phyloP scores from a whole-genome alignment of 2,113 vertebrate genomes.

The Taxidea taxus region DNA sequence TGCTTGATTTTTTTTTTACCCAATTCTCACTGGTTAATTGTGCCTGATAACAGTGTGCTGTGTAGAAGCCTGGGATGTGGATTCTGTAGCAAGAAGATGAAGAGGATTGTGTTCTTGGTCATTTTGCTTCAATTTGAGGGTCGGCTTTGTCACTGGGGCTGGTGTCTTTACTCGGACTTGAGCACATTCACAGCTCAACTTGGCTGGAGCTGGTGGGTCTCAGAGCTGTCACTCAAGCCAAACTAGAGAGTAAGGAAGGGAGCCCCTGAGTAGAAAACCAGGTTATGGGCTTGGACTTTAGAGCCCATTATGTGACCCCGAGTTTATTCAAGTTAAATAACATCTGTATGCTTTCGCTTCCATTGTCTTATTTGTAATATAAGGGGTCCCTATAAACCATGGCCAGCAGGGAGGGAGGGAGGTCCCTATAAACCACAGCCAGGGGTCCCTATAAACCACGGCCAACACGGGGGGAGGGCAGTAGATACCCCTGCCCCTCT shows the following conservation, averaged over 20 bases:
- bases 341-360: background rate
- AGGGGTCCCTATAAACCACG: rapidly evolving
- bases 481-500: rapidly evolving
- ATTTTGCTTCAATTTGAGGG: background rate
- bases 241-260: background rate
- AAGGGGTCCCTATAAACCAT: rapidly evolving
- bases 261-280: background rate
- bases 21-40: background rate
- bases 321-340: background rate
- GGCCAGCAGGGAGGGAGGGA: background rate
- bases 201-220: background rate
- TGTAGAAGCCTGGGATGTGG: background rate
- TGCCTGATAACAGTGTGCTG: background rate
- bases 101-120: background rate
- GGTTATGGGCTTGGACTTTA: background rate
- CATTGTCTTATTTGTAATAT: background rate
- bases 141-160: background rate
- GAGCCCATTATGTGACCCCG: background rate
- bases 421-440: too few relatives aligned
- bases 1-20: background rate
- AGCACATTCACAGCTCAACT: background rate
- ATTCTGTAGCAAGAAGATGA: background rate
- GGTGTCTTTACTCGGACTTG: background rate
- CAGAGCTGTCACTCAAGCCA: background rate
- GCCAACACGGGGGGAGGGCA: background rate